Conservation (phyloP, 2,888 invertebrate genomes). For the Callimorpha dominula region DNA sequence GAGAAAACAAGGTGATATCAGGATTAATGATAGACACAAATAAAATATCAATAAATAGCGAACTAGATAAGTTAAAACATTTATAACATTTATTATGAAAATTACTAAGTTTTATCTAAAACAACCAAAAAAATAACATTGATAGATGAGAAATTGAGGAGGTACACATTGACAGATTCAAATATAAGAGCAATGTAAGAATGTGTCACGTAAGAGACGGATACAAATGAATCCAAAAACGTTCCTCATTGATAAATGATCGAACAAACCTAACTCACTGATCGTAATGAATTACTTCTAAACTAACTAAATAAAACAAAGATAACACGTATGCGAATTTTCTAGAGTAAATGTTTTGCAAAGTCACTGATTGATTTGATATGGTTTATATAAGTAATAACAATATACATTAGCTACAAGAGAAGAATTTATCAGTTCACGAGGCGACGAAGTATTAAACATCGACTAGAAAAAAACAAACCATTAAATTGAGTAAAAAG, state of each 20-base stretch:
- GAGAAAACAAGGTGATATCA: background rate
- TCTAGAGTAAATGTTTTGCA: background rate
- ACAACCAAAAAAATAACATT: background rate
- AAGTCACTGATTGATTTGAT: background rate
- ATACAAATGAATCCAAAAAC: conserved; percentile 55
- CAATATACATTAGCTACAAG: background rate
- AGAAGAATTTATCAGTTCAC: conserved; percentile 19
- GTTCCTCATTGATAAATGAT: conserved; percentile 50
- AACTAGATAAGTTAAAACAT: background rate
- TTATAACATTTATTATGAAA: background rate
- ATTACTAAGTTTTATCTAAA: background rate
- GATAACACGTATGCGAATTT: background rate
- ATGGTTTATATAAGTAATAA: background rate
- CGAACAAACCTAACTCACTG: conserved; percentile 28
- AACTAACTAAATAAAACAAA: conserved; percentile 23
- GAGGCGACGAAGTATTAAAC: background rate
- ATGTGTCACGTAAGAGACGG: conserved; percentile 50
- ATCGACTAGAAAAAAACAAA: conserved; percentile 1
- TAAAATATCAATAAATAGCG: background rate
- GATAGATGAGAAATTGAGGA: conserved; percentile 17
- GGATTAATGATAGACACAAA: background rate
- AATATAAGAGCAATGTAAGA: conserved; percentile 40
- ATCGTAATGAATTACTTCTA: conserved; percentile 28
- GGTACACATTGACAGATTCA: conserved; percentile 31
- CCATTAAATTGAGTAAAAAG: conserved; percentile 31